These are phyloP conservation scores for Lasioglossum pauxillum DNA, from an alignment of 2,888 invertebrate species.

Conservation along the genomic window DNA sequence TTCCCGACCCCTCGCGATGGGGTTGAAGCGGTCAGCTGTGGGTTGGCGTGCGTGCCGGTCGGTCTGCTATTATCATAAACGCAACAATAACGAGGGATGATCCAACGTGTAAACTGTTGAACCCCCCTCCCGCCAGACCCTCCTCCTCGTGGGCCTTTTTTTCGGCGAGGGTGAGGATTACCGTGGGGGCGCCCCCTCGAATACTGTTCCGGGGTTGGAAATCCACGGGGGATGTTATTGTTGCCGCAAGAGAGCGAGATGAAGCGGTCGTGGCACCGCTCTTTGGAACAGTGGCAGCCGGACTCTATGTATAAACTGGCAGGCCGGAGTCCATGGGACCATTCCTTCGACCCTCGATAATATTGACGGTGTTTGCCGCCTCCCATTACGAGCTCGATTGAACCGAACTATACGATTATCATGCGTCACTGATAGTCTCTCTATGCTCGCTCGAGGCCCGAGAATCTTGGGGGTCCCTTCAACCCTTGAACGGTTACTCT, in stretches of 20 bases:
- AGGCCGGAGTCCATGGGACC: constrained; percentile 53
- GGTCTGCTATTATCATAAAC: constrained; percentile 82
- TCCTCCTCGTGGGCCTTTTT: constrained; percentile 64
- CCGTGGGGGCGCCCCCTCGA: constrained; percentile 54
- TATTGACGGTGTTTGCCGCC: constrained; percentile 82
- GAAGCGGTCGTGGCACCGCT: constrained; percentile 40
- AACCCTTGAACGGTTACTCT: background rate
- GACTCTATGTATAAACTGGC: constrained; percentile 40
- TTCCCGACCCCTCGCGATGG: constrained; percentile 41
- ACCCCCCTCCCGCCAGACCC: constrained; percentile 67
- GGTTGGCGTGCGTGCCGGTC: constrained; percentile 54
- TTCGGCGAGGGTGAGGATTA: constrained; percentile 80
- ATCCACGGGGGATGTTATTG: constrained; percentile 82
- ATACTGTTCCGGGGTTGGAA: constrained; percentile 65
- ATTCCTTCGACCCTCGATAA: constrained; percentile 77
- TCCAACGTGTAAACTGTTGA: constrained; percentile 83
- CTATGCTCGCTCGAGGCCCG: constrained; percentile 11
- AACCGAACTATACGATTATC: constrained; percentile 81
- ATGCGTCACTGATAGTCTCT: constrained; percentile 79
- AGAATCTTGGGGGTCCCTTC: background rate
- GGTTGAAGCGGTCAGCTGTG: constrained; percentile 59
- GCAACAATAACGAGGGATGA: constrained; percentile 85
- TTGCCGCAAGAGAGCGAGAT: constrained; percentile 73
- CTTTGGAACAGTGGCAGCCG: constrained; percentile 45
- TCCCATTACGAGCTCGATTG: constrained; percentile 82